Conservation (phyloP, 2,797 vertebrate genomes). For the Sebastes matsubarae region DNA sequence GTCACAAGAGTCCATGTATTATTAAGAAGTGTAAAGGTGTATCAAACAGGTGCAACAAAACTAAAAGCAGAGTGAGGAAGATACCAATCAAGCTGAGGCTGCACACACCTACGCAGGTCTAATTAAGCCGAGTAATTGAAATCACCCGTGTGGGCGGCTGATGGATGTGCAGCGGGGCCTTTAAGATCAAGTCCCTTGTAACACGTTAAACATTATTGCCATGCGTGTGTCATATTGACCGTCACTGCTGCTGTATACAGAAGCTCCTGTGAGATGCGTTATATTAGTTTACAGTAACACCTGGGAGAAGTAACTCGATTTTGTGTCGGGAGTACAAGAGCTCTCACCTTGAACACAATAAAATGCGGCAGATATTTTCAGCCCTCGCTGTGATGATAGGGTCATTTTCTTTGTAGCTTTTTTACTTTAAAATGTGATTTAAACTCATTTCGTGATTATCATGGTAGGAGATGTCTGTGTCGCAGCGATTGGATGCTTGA, state of each 20-base stretch:
- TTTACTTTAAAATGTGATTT: slow-evolving; percentile 3
- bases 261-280: background rate
- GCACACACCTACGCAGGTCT: slow-evolving; percentile 27
- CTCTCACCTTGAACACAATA: slow-evolving; percentile 7
- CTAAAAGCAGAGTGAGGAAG: background rate
- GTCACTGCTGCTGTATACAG: background rate
- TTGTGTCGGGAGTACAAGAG: background rate
- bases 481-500: slow-evolving; percentile 28
- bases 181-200: background rate
- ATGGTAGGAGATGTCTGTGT: background rate
- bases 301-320: background rate
- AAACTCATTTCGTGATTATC: background rate
- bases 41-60: slow-evolving; percentile 13
- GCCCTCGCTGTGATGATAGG: background rate
- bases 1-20: background rate
- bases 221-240: background rate
- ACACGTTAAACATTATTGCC: background rate
- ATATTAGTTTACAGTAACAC: background rate
- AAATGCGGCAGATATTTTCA: slow-evolving; percentile 2
- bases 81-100: slow-evolving; percentile 9
- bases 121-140: slow-evolving; percentile 37
- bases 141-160: slow-evolving; percentile 37
- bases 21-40: background rate
- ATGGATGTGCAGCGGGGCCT: background rate
- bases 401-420: background rate